Evolutionary conservation across 2,113 vertebrate species (phyloP), one percentile per base, ranked within the genome.

Genomic region (Scartelaos histophorus): DNA sequence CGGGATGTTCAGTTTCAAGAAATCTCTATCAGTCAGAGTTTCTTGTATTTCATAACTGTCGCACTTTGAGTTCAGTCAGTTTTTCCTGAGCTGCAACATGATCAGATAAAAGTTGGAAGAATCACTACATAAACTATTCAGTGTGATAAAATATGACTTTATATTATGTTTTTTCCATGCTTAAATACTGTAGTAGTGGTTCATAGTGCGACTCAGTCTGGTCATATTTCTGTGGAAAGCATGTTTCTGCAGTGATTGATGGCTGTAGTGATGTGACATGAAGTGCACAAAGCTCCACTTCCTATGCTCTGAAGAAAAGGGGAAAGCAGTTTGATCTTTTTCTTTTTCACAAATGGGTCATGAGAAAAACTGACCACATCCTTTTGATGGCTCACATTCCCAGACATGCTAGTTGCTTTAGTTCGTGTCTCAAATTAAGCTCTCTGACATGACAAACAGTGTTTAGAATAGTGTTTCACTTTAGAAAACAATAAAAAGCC

Each of bases 351-450:
- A 80, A 83, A 78, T 66, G 60, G 86, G 86, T 87, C 83, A 89
- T 87, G 82, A 87, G 83, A 89, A 87, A 90, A 77, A 83, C 68
- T 78, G 61, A 73, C 89, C 87, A 85, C 84, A 85, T 89, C 87
- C 87, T 88, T 82, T 83, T 76, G 69, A 81, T 78, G 83, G 70
- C 80, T 82, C 61, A 46, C 70, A 81, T 88, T 89, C 86, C 83
- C 83, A 85, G 75, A 71, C 71, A 72, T 79, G 60, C 2, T 61
- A 61, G 25, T 34, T 16, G 58, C 15, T 61, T 61, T 61, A 61
- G 25, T 61, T 5, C 0, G 3, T 58, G 56, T 15, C 12, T 58
- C 56, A 58, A 58, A 58, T 61, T 17, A 19, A 61, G 13, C 34
- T 25, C 25, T 61, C 25, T 45, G 34, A 38, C 34, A 66, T 13